Percentiles rank a stretch among this genome's conserved stretches.
These are phyloP conservation scores for rabbit (Oryctolagus cuniculus) DNA, from an alignment of 2,113 vertebrate species.

Conservation along the genomic window mOryCun1.1 NC_091436.1:102524001-102524500, in stretches of 20 bases:
- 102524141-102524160: not conserved
- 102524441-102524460: not conserved
- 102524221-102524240: not conserved
- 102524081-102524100: not conserved
- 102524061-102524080: not conserved
- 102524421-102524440: constrained; percentile 42
- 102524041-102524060: not conserved
- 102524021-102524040: not conserved
- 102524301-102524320: not conserved
- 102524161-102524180: not conserved
- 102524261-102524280: not conserved
- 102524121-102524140: not conserved
- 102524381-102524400: not conserved
- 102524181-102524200: constrained; percentile 40
- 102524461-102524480: not conserved
- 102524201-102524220: not conserved
- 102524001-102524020: not conserved
- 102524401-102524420: constrained; percentile 4
- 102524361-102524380: not conserved
- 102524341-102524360: constrained; percentile 13
- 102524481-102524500: rapidly evolving
- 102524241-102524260: not conserved
- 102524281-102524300: not conserved
- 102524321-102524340: constrained; percentile 14
- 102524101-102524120: not conserved